Evolutionary conservation across 1,140 invertebrate genomes (phyloP).

Genomic region (Zaprionus capensis): DNA sequence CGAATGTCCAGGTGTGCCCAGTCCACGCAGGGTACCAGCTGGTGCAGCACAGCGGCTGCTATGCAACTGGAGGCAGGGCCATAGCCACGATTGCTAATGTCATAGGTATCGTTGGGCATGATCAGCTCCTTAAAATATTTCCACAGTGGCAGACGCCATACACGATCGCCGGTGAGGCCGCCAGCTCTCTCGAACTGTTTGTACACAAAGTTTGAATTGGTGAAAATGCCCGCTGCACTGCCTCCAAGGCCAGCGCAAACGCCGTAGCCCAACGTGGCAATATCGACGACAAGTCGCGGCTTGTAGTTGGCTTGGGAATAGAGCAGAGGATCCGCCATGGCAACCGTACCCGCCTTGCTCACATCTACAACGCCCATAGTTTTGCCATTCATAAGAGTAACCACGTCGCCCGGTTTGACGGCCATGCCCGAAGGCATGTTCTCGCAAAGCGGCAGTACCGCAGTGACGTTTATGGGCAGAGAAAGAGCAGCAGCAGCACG

Average conservation of each 20-base stretch:
- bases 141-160: constrained; percentile 96
- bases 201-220: constrained; percentile 88
- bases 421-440: constrained; percentile 94
- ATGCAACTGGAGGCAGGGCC: constrained; percentile 87
- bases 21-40: constrained; percentile 87
- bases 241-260: constrained; percentile 88
- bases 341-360: constrained; percentile 94
- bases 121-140: constrained; percentile 90
- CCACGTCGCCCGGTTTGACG: constrained; percentile 94
- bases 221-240: constrained; percentile 92
- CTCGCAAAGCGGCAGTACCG: constrained; percentile 88
- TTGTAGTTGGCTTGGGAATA: constrained; percentile 88
- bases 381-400: constrained; percentile 93
- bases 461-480: constrained; percentile 67
- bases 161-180: constrained; percentile 90
- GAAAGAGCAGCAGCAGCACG: constrained; percentile 74
- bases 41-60: constrained; percentile 89
- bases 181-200: constrained; percentile 88
- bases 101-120: constrained; percentile 84
- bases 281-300: constrained; percentile 89
- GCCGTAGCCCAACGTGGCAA: constrained; percentile 88
- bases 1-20: constrained; percentile 91
- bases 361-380: constrained; percentile 93
- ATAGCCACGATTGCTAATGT: constrained; percentile 87
- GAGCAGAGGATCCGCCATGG: constrained; percentile 95